phyloP scores from a whole-genome alignment of 35 echinoderm and acorn worm species.

The Diadema setosum region DNA sequence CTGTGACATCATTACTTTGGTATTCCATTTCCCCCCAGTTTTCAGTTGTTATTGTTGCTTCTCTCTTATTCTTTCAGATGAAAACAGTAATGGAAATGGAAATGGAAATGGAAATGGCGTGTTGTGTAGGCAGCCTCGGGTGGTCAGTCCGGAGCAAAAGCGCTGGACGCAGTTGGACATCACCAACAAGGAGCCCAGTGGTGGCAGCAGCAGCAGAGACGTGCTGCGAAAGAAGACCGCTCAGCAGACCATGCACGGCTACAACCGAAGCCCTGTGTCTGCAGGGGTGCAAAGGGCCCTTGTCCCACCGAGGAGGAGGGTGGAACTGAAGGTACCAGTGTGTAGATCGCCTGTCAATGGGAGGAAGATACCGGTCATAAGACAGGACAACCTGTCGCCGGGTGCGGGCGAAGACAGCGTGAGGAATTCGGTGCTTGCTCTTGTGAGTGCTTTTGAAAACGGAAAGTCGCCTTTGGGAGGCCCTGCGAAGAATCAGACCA shows the following conservation, averaged over 20 bases:
- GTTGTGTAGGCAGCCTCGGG: background rate
- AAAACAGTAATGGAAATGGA: background rate
- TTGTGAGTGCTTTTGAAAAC: conserved; percentile 6
- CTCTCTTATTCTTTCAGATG: background rate
- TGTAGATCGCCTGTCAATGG: background rate
- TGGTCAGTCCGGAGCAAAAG: conserved; percentile 8
- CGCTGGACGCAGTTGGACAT: conserved; percentile 16
- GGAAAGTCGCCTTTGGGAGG: background rate
- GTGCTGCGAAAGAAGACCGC: background rate
- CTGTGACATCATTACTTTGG: no score
- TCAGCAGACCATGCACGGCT: background rate
- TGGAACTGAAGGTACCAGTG: background rate
- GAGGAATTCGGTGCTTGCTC: background rate
- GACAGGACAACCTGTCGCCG: background rate
- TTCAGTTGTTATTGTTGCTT: background rate
- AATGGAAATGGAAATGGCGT: background rate
- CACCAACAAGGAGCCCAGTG: background rate
- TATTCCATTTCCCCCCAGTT: no score
- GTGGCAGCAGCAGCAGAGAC: background rate
- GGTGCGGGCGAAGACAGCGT: background rate
- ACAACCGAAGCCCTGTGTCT: background rate
- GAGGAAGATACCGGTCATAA: background rate
- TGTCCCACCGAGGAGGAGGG: background rate
- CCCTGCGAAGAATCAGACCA: background rate
- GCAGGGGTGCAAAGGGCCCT: background rate